Base-by-base conservation (phyloP, 2,113 vertebrate genomes). In the Columbina picui region DNA sequence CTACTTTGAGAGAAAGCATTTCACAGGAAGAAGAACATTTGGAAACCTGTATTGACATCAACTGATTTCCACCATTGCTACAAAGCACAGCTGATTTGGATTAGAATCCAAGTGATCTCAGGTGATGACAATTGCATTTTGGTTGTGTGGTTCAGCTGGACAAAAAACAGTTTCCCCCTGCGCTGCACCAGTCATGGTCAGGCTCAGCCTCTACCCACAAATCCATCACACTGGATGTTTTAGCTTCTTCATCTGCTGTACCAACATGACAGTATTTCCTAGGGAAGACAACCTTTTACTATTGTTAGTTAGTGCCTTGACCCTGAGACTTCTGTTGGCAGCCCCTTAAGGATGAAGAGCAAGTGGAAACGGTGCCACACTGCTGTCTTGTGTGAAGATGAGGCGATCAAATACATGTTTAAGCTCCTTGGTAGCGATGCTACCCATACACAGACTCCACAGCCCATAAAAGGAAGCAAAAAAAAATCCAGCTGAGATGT, bases 401-500 rank as follows among this genome's bases (percentile, higher is more conserved):
- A 87, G 21, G 10, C 0, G 0, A 84, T 38, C 65, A 79, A 80
- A 83, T 3, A 32, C 18, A 9, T 0, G 1, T 59, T 85, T 71
- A 67, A 84, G 26, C 68, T 86, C 59, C 67, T 57, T 49, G n/a
- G 68, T 5, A 82, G 49, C 10, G 18, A 84, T 41, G 19, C 32
- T 73, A 79, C 34, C 52, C 50, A 20, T 15, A 69, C n/a, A 50
- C 7, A 70, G 30, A 34, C 34, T 14, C 60, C 1, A 26, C 6
- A 4, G 19, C 32, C 55, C 34, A 53, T 45, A 47, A 90, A 93
- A 91, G 26, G 78, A 68, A 73, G 29, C 59, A 86, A 93, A 65
- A 86, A 93, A 65, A 88, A 89, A 79, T 64, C 84, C 81, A 81
- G 50, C 57, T 52, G 55, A 90, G 75, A 76, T 68, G 34, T 57